Evolutionary conservation across 2,113 vertebrate genomes (phyloP).

Genomic region (Pterophyllum scalare): DNA sequence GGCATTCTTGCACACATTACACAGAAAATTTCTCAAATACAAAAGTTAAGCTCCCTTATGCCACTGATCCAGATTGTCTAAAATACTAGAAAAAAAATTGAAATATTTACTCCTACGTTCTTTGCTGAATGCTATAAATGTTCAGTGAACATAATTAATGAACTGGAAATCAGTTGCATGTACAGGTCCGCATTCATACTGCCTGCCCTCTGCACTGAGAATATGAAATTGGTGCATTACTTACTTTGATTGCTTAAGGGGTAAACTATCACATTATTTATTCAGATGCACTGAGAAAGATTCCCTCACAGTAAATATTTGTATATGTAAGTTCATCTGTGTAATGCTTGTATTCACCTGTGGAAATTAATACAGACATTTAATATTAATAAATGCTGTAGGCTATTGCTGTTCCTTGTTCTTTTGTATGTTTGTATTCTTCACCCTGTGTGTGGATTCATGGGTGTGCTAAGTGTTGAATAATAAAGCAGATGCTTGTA

Average conservation of each 20-base stretch:
- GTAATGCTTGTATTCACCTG: conserved; percentile 9
- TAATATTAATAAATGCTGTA: conserved; percentile 1
- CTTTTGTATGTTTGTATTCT: background rate
- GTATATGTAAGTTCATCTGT: background rate
- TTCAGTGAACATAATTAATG: conserved; percentile 25
- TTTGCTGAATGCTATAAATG: background rate
- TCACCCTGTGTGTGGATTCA: background rate
- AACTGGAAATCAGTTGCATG: background rate
- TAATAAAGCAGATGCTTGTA: background rate
- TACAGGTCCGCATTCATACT: conserved; percentile 25
- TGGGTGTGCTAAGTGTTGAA: background rate
- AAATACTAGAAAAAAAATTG: background rate
- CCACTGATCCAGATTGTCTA: background rate
- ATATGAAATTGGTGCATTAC: conserved; percentile 12
- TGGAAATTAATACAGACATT: conserved; percentile 2
- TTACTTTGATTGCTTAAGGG: conserved; percentile 6
- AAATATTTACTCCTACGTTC: background rate
- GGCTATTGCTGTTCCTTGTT: conserved; percentile 1
- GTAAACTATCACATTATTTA: background rate
- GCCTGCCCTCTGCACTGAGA: background rate
- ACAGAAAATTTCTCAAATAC: background rate
- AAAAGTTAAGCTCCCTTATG: background rate
- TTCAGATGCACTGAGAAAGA: background rate
- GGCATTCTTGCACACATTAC: background rate
- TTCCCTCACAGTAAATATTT: background rate